These are phyloP conservation scores for Helicoverpa armigera DNA, from an alignment of 1,140 invertebrate genomes.

Conservation along the genomic window DNA sequence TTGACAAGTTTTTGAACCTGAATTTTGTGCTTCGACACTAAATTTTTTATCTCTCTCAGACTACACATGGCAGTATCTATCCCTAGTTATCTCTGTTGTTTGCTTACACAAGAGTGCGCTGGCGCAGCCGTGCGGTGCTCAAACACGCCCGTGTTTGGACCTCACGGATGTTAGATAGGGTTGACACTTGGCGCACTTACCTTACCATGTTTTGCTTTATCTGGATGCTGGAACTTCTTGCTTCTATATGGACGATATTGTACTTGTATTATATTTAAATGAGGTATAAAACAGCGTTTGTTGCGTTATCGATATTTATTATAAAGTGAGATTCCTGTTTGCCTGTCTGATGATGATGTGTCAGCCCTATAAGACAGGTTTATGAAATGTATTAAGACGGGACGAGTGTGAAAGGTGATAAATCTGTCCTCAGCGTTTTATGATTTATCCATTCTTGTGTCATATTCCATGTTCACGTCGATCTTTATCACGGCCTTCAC, in stretches of 20 bases:
- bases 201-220: conserved; percentile 11
- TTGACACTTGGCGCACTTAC: conserved; percentile 11
- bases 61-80: conserved; percentile 28
- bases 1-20: background rate
- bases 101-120: conserved; percentile 47
- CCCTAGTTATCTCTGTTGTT: conserved; percentile 51
- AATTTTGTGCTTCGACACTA: background rate
- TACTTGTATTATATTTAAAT: background rate
- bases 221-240: background rate
- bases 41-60: background rate
- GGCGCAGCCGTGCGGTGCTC: conserved; percentile 44
- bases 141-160: conserved; percentile 49
- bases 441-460: conserved; percentile 26
- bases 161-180: conserved; percentile 49
- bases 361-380: conserved; percentile 24
- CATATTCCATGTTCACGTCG: conserved; percentile 1
- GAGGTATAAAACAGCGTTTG: background rate
- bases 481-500: background rate
- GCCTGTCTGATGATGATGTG: background rate
- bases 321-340: too few species aligned
- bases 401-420: conserved; percentile 31
- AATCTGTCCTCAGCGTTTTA: conserved; percentile 39
- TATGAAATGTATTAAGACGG: conserved; percentile 16
- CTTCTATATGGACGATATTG: background rate
- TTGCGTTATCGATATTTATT: too few species aligned